phyloP scores from a whole-genome alignment of 2,888 invertebrate genomes.

The Tetanocera ferruginea region DNA sequence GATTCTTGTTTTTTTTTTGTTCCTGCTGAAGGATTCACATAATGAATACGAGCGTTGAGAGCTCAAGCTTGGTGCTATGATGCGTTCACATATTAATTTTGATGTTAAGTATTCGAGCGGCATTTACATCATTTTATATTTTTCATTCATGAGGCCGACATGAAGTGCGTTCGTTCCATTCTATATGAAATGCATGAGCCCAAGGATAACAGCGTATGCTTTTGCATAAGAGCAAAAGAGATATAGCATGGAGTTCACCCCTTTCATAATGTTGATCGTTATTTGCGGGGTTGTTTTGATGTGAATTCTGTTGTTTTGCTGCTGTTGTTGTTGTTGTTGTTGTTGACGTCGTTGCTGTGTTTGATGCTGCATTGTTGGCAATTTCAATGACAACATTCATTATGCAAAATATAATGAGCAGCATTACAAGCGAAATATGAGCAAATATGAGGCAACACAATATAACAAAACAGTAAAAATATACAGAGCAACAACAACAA shows the following conservation, averaged over 20 bases:
- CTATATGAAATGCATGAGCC: conserved; percentile 22
- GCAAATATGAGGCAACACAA: background rate
- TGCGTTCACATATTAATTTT: conserved; percentile 32
- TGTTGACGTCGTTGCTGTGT: conserved; percentile 14
- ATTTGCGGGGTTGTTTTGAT: conserved; percentile 23
- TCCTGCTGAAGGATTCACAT: conserved; percentile 3
- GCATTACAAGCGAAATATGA: conserved; percentile 33
- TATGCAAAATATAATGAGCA: conserved; percentile 52
- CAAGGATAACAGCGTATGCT: background rate
- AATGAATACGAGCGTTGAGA: background rate
- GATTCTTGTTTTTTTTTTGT: background rate
- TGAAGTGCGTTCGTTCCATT: background rate
- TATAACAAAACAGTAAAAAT: background rate
- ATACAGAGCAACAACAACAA: conserved; percentile 8
- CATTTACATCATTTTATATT: conserved; percentile 26
- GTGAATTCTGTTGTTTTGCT: background rate
- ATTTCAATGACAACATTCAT: conserved; percentile 52
- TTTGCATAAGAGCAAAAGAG: conserved; percentile 5
- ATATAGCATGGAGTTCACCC: conserved; percentile 19
- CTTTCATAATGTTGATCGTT: conserved; percentile 14
- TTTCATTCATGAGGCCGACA: conserved; percentile 16
- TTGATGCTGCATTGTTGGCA: conserved; percentile 25
- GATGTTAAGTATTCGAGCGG: conserved; percentile 33
- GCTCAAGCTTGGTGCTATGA: background rate
- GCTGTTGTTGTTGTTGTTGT: background rate